Conservation (phyloP, 2,888 invertebrate genomes). For the Cabera pusaria region DNA sequence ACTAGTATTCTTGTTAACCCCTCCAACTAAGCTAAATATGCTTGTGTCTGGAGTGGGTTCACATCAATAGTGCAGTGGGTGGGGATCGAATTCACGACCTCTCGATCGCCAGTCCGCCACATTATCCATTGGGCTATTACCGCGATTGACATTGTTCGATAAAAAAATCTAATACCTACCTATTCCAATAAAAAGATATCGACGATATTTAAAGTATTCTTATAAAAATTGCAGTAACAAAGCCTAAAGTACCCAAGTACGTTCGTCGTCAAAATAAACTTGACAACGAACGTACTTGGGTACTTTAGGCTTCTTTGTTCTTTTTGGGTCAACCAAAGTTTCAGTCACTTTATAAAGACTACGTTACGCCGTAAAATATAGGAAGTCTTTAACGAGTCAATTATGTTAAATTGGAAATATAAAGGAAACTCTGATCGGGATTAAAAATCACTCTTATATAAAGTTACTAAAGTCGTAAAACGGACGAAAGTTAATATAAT, state of each 20-base stretch:
- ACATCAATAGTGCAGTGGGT: too few relatives aligned
- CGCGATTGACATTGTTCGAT: too few relatives aligned
- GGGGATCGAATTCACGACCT: too few relatives aligned
- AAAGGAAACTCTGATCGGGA: constrained; percentile 5
- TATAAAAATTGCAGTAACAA: constrained; percentile 26
- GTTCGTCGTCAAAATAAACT: constrained; percentile 14
- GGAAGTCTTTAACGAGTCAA: constrained; percentile 8
- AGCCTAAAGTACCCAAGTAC: too few relatives aligned
- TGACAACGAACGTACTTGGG: neutral
- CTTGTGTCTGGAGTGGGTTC: too few relatives aligned
- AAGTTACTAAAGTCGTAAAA: constrained; percentile 18
- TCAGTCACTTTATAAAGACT: constrained; percentile 1
- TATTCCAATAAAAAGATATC: too few relatives aligned
- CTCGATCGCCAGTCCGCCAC: too few relatives aligned
- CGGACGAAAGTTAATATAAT: constrained; percentile 17
- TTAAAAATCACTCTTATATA: constrained; percentile 8
- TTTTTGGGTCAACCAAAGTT: constrained; percentile 5
- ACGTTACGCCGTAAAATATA: constrained; percentile 10
- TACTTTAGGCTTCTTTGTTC: constrained; percentile 9
- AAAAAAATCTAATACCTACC: too few relatives aligned
- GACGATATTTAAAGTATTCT: constrained; percentile 31
- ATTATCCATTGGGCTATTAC: too few relatives aligned
- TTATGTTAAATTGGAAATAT: constrained; percentile 12
- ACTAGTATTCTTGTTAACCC: too few relatives aligned
- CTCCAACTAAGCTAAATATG: too few relatives aligned